Evolutionary conservation across 2,888 invertebrate genomes (phyloP).

Genomic region (Allophyes oxyacanthae): DNA sequence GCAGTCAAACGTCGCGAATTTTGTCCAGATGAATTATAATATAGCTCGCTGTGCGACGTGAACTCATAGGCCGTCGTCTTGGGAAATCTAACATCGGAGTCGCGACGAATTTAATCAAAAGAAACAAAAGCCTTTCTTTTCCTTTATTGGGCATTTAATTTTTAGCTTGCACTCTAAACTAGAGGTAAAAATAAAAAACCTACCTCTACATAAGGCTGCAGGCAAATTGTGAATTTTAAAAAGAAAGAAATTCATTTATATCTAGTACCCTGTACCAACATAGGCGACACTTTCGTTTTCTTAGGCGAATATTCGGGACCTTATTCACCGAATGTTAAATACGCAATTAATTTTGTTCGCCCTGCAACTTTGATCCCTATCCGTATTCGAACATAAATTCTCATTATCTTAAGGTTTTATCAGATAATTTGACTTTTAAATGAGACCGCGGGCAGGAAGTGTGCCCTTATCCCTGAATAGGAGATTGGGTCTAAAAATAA

Average conservation of each 20-base stretch:
- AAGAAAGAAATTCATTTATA: too few relatives aligned
- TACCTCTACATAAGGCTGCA: too few relatives aligned
- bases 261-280: too few relatives aligned
- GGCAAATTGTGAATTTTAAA: too few relatives aligned
- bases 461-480: slow-evolving; percentile 27
- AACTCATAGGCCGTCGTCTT: slow-evolving; percentile 23
- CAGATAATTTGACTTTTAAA: slow-evolving; percentile 67
- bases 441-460: slow-evolving; percentile 48
- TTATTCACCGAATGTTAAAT: slow-evolving; percentile 42
- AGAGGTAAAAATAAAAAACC: not conserved
- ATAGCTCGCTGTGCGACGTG: slow-evolving; percentile 11
- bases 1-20: slow-evolving; percentile 3
- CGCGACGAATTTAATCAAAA: slow-evolving; percentile 51
- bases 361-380: slow-evolving; percentile 44
- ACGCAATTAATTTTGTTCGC: slow-evolving; percentile 40
- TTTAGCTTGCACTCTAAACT: not conserved
- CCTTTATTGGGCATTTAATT: slow-evolving; percentile 33
- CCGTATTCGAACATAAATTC: slow-evolving; percentile 62
- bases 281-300: too few relatives aligned
- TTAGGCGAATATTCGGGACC: slow-evolving; percentile 14
- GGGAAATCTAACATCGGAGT: slow-evolving; percentile 51
- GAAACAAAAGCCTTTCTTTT: slow-evolving; percentile 30
- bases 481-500: slow-evolving; percentile 13
- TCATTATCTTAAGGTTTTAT: slow-evolving; percentile 65
- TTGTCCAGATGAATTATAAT: slow-evolving; percentile 9